Percentiles rank a stretch among this genome's conserved stretches.
Evolutionary conservation across 2,888 invertebrate species (phyloP).

Genomic region (Melinopterus prodromus): DNA sequence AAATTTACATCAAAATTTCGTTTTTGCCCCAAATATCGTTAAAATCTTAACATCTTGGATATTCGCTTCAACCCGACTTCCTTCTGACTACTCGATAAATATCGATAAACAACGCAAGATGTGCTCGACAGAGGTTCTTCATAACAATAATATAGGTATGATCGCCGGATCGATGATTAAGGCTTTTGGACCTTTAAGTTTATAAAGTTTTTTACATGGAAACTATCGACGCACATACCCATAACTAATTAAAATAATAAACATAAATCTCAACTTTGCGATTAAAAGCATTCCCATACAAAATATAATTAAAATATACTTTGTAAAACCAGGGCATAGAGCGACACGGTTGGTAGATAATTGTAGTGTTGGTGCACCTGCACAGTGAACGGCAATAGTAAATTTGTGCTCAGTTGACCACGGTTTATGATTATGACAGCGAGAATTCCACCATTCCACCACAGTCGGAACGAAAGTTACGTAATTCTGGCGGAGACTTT

Average conservation of each 20-base stretch:
- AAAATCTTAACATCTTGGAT: no score
- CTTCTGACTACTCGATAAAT: no score
- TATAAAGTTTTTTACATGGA: no score
- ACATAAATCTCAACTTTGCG: background rate
- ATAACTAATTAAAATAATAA: background rate
- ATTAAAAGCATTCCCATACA: background rate
- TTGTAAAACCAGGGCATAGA: background rate
- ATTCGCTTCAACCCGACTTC: no score
- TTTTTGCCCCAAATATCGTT: no score
- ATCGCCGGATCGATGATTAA: no score
- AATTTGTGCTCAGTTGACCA: background rate
- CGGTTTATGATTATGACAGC: constrained; percentile 4
- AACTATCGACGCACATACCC: no score
- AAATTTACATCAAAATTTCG: no score
- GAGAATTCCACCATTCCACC: background rate
- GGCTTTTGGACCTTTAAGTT: no score
- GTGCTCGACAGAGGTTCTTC: no score
- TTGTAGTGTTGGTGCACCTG: constrained; percentile 4
- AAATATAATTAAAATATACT: constrained; percentile 4
- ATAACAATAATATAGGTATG: no score
- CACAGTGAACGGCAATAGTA: background rate
- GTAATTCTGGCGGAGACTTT: background rate
- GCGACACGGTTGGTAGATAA: background rate
- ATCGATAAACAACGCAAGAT: no score
- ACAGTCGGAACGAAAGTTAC: background rate